phyloP scores from a whole-genome alignment of 1,140 invertebrate species.

The Bombus impatiens region DNA sequence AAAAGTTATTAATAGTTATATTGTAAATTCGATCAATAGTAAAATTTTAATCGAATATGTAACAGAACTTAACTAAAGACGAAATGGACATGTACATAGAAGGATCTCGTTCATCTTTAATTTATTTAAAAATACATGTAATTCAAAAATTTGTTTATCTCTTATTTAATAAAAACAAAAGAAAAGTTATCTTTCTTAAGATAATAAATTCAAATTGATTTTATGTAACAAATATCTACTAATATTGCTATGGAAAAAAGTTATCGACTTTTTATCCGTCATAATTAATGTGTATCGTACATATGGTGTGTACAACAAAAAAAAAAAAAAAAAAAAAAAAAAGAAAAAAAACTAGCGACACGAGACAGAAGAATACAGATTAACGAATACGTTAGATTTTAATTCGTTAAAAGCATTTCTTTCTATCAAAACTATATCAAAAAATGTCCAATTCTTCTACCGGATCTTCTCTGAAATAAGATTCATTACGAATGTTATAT shows the following conservation, averaged over 20 bases:
- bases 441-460: background rate
- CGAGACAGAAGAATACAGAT: background rate
- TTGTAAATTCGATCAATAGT: no score
- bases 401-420: background rate
- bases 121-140: background rate
- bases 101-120: background rate
- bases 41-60: no score
- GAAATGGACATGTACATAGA: background rate
- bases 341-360: background rate
- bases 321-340: background rate
- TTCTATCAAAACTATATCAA: background rate
- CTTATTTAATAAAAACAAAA: slow-evolving; percentile 1
- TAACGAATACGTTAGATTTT: background rate
- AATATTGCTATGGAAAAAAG: slow-evolving; percentile 20
- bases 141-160: slow-evolving; percentile 2
- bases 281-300: background rate
- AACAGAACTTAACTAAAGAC: background rate
- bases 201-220: background rate
- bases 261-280: background rate
- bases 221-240: slow-evolving; percentile 5
- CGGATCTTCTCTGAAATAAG: no score
- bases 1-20: no score
- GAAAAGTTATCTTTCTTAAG: background rate
- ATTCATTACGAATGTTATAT: no score
- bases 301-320: background rate